These are phyloP conservation scores for Holothuria scabra DNA, from an alignment of 53 echinoderm and acorn worm genomes.

Conservation along the genomic window DNA sequence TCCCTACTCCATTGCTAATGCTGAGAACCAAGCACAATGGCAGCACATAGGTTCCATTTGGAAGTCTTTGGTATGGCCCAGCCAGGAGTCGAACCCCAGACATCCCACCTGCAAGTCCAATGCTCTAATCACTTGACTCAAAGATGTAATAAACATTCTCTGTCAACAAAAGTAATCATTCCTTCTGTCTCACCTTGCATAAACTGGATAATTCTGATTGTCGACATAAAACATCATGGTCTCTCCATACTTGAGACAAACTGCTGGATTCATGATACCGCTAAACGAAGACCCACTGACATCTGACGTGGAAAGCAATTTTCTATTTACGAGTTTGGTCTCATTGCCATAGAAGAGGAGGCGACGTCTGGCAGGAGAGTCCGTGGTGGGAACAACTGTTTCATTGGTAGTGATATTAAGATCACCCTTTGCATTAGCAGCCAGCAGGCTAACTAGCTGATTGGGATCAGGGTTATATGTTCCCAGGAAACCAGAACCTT, in stretches of 20 bases:
- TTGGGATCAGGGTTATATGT: conserved; percentile 77
- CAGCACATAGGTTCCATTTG: too few species aligned
- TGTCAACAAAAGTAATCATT: too few species aligned
- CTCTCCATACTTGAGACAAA: conserved; percentile 95
- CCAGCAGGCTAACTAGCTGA: conserved; percentile 61
- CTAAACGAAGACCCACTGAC: conserved; percentile 60
- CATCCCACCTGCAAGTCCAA: too few species aligned
- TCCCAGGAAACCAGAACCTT: conserved; percentile 82
- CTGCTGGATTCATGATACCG: conserved; percentile 86
- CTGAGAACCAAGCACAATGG: too few species aligned
- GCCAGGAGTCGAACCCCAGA: too few species aligned
- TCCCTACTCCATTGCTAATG: too few species aligned
- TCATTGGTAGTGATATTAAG: conserved; percentile 56
- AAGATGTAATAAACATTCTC: too few species aligned
- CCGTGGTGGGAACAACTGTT: neutral
- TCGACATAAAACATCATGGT: conserved; percentile 93
- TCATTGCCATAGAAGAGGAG: conserved; percentile 56
- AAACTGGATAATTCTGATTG: conserved; percentile 92
- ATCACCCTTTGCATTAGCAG: conserved; percentile 81
- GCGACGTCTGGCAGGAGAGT: neutral
- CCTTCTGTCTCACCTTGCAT: conserved; percentile 71
- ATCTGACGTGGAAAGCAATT: conserved; percentile 65
- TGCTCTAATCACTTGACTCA: too few species aligned
- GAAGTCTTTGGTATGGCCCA: too few species aligned
- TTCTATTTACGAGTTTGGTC: conserved; percentile 57